These are phyloP conservation scores for Cetoscarus ocellatus DNA, from an alignment of 2,797 vertebrate species.

Conservation along the genomic window DNA sequence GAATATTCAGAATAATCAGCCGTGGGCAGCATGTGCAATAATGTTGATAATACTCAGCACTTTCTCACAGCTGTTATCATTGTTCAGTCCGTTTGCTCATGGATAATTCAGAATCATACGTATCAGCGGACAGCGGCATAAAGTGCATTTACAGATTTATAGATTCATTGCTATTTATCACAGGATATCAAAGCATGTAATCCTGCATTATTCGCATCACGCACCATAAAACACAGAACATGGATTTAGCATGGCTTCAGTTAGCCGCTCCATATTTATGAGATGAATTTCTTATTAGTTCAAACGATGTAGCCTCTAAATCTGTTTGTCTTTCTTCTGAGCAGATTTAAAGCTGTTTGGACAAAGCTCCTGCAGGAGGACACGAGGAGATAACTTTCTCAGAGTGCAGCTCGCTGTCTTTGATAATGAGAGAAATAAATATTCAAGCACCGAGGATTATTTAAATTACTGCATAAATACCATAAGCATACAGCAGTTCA, in stretches of 20 bases:
- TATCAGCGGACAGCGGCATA: slow-evolving; percentile 51
- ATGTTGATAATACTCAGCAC: slow-evolving; percentile 21
- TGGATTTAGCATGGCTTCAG: slow-evolving; percentile 45
- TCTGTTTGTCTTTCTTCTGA: slow-evolving; percentile 49
- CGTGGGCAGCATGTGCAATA: slow-evolving; percentile 41
- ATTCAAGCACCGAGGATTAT: not conserved
- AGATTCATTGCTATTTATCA: slow-evolving; percentile 64
- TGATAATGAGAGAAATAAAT: slow-evolving; percentile 12
- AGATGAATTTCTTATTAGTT: slow-evolving; percentile 51
- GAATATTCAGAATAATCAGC: slow-evolving; percentile 24
- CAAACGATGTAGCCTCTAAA: slow-evolving; percentile 38
- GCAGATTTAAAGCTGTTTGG: slow-evolving; percentile 44
- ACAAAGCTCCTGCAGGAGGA: slow-evolving; percentile 14
- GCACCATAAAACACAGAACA: slow-evolving; percentile 46
- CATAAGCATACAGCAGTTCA: not conserved
- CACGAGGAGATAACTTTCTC: slow-evolving; percentile 15
- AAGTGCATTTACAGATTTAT: slow-evolving; percentile 48
- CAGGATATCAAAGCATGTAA: slow-evolving; percentile 50
- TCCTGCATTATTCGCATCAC: slow-evolving; percentile 64
- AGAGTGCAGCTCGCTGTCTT: slow-evolving; percentile 3
- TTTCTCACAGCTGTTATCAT: slow-evolving; percentile 30
- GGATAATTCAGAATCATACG: slow-evolving; percentile 43
- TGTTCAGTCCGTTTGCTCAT: slow-evolving; percentile 28
- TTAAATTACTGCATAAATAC: slow-evolving; percentile 12
- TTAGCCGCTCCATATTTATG: slow-evolving; percentile 50